Evolutionary conservation across 1,140 invertebrate species (phyloP), one percentile per base, ranked within the genome.

Genomic region (Tetranychus urticae): DNA sequence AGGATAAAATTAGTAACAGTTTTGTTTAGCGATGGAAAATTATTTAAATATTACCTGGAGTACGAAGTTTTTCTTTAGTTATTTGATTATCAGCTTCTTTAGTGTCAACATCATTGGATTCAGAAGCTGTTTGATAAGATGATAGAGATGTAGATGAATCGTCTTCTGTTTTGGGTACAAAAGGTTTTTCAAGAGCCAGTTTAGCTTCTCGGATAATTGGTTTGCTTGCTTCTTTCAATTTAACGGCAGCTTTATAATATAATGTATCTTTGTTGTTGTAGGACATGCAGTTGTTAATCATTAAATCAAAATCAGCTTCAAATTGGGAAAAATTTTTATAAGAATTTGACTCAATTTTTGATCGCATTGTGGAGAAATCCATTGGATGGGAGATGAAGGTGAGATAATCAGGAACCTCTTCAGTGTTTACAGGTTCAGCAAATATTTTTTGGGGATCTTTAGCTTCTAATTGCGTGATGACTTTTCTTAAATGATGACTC

Each of bases 191-290:
- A 23, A 52, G 50, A 52, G 31, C 23, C 23, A 33, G 81, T 3
- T 81, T 77, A 4, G 82, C 81, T 69, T 85, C 79, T 33, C 56
- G 50, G 7, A 66, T 52, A 14, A 65, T 58, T 46, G 6, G n/a
- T 33, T 58, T 57, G 23, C 62, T 42, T n/a, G 47, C 82, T 66
- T 93, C 88, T 56, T 84, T 79, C 79, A 94, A 83, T 68, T 83
- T 85, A 1, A 88, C 74, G 14, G 85, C 91, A 7, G 87, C 84
- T 63, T 83, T 80, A 72, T 84, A 83, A 69, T 81, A 81, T 12
- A 78, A 70, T 0, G 90, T 94, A 67, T 92, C 88, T 71, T 88
- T 90, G 59, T 86, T 84, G 74, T 97, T 96, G 69, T 97, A 97
- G 0, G 82, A 84, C 61, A 92, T 76, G 71, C 92, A 97, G 71